Evolutionary conservation across 1,140 invertebrate species (phyloP), one percentile per base, ranked within the genome.

Genomic region (Diabrotica undecimpunctata): DNA sequence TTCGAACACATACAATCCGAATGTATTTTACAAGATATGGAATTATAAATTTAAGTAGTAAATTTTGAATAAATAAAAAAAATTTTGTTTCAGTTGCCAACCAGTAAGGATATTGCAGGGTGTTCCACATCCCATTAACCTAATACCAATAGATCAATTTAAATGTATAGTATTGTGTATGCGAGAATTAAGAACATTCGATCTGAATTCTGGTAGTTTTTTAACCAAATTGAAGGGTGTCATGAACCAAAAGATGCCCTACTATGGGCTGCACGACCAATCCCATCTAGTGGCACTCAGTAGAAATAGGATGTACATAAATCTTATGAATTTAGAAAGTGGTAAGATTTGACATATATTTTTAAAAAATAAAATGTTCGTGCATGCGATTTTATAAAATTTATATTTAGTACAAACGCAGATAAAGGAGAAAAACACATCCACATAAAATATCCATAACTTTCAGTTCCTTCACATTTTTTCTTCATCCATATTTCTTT

Each of bases 201-300:
- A 95, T 79, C 79, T 95, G 10, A 85, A 93, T 74, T 83, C 85
- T 76, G 92, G 91, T 61, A 80, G 80, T 60, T 85, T 90, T 71
- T 68, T 90, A 39, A 87, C 86, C 7, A 87, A 92, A 65, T 77
- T 95, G 8, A 92, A 93, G 75, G 88, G 92, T 41, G 91, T 94
- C 4, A 94, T 95, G 90, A 94, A 94, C 81, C 91, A 94, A 75
- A 93, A 94, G 80, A 93, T 94, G 92, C 91, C 93, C 41, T 94
- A 87, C 77, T 95, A 89, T 80, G 92, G 91, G 3, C 82, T 93
- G 6, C 90, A 94, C 76, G 90, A 92, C 80, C 77, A 85, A 51
- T 84, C 86, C 13, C 91, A 93, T 78, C 79, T 93, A 54, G 92
- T 94, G 10, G 87, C 91, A 11, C 80, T 95, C 11, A 92, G 91